Conservation (phyloP, 2,888 invertebrate species). For the Automeris io region DNA sequence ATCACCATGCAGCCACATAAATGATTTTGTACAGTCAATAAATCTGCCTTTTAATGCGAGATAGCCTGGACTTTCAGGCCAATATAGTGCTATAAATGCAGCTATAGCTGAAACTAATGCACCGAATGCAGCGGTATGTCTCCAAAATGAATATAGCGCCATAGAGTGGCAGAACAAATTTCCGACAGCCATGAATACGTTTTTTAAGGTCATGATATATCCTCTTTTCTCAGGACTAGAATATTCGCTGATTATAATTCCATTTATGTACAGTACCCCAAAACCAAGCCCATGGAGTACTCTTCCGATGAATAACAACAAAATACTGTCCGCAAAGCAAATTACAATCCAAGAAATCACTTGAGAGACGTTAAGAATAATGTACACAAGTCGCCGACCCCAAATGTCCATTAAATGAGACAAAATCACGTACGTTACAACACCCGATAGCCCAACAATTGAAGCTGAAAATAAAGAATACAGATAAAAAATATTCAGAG, state of each 20-base stretch:
- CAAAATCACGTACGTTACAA: constrained; percentile 27
- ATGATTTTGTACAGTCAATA: constrained; percentile 29
- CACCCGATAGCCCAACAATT: constrained; percentile 28
- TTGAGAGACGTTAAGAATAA: constrained; percentile 15
- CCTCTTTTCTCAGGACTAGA: constrained; percentile 30
- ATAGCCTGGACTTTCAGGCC: constrained; percentile 39
- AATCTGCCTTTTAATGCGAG: constrained; percentile 34
- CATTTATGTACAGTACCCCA: constrained; percentile 28
- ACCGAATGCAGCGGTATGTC: constrained; percentile 26
- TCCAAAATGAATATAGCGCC: constrained; percentile 29
- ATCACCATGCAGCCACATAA: constrained; percentile 29
- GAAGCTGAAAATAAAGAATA: constrained; percentile 25
- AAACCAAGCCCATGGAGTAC: constrained; percentile 29
- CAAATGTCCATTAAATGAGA: constrained; percentile 29
- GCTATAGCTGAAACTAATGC: constrained; percentile 14
- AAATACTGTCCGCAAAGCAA: constrained; percentile 22
- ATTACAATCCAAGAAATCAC: constrained; percentile 32
- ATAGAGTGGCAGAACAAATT: constrained; percentile 30
- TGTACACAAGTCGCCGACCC: constrained; percentile 29
- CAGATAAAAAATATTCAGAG: no score
- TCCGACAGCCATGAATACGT: constrained; percentile 22
- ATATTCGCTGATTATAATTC: constrained; percentile 34
- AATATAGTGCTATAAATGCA: constrained; percentile 24
- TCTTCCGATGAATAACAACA: constrained; percentile 25
- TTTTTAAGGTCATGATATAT: constrained; percentile 31